Evolutionary conservation across 2,797 vertebrate species (phyloP), one percentile per base, ranked within the genome.

Genomic region (Etheostoma perlongum): DNA sequence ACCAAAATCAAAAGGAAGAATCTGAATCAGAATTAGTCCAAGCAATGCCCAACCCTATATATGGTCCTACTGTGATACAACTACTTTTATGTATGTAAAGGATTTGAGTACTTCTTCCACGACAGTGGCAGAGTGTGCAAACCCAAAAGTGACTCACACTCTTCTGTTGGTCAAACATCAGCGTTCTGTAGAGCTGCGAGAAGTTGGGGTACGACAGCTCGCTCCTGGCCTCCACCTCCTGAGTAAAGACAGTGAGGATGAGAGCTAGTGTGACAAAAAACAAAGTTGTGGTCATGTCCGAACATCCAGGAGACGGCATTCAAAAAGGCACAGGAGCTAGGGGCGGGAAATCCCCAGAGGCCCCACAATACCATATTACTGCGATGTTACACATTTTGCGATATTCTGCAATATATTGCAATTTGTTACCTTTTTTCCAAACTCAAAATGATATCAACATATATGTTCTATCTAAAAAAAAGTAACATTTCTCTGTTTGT

Each of bases 161-260:
- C 89, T 93, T 96, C 90, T 97, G 96, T 1, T 96, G 90, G 4
- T 97, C 96, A 33, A 97, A 97, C 96, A 97, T 96, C 72, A 97
- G 91, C 5, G 96, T 97, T 71, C 95, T 95, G 92, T 97, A 97
- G 87, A 97, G 96, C 72, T 96, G 96, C 65, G 95, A 89, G 59
- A 97, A 97, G 88, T 96, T 95, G 16, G 90, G 91, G 84, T 95
- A 96, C 0, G 93, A 94, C 75, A 97, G 92, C 14, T 96, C 96
- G 0, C 84, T 95, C 78, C 96, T 90, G 81, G 95, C 94, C 88
- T 97, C 96, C 61, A 97, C 93, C 72, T 97, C 96, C 96, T 97
- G 86, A 8, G 0, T 5, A 67, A 71, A 40, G 1, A 86, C 36
- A 19, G 52, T 23, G 51, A 70, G 25, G 6, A 67, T 2, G 23